These are phyloP conservation scores for Petrocephalus schoutedeni DNA, from an alignment of 2,797 vertebrate species.

Conservation along the genomic window DNA sequence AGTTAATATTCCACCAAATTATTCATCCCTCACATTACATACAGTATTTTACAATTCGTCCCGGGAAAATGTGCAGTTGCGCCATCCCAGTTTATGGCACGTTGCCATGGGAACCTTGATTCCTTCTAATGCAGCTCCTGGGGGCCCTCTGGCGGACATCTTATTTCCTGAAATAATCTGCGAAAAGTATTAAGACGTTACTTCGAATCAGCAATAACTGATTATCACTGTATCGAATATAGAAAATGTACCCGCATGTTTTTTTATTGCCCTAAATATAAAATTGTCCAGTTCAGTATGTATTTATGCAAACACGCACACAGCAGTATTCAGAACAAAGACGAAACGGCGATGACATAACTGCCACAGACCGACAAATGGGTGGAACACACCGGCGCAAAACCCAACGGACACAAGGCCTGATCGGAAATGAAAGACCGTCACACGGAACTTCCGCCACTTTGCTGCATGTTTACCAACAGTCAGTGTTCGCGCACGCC, in stretches of 20 bases:
- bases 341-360: background rate
- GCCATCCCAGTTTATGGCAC: background rate
- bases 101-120: background rate
- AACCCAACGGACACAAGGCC: background rate
- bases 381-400: background rate
- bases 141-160: background rate
- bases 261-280: background rate
- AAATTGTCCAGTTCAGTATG: background rate
- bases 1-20: background rate
- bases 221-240: background rate
- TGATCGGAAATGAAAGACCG: background rate
- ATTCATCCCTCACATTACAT: background rate
- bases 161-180: background rate
- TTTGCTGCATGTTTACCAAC: constrained; percentile 63
- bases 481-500: constrained; percentile 48
- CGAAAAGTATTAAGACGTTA: background rate
- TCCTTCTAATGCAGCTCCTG: background rate
- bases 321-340: background rate
- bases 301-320: background rate
- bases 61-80: background rate
- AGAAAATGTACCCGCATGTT: background rate
- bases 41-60: background rate
- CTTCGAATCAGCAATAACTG: background rate
- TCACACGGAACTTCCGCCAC: constrained; percentile 17
- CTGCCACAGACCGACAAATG: background rate